Evolutionary conservation across 2,113 vertebrate genomes (phyloP), one percentile per base, ranked within the genome.

Genomic region (Pandion haliaetus): DNA sequence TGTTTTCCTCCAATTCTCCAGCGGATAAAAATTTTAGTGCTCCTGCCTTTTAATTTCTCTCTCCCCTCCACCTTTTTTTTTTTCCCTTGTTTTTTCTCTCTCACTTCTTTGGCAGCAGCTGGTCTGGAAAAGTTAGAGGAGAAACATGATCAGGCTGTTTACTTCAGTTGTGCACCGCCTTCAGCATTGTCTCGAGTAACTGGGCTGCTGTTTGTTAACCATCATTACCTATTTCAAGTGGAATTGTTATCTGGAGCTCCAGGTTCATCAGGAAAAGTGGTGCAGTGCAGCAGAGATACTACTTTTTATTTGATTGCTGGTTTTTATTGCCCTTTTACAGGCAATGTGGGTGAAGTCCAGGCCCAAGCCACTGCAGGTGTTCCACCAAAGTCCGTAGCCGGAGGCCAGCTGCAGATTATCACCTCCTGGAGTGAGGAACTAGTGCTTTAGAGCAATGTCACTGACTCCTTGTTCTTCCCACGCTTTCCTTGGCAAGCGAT

Each of bases 61-160:
- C 17, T 74, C 23, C 18, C 19, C 5, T 65, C 12, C 18, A 24
- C 32, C 7, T 21, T 40, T 29, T 31, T 65, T 44, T 23, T 14
- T 28, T 31, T 23, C 10, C 14, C 11, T 65, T 71, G 16, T 49
- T 73, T 54, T 59, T 36, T 7, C 4, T 50, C 12, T 31, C 17
- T 57, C 47, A 86, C 42, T 59, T 54, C 61, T 63, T 86, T 96
- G 93, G 95, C 95, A 95, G 80, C 50, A 95, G 10, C 49, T 70
- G 36, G 11, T 55, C 80, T 86, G 87, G 80, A 93, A 88, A 73
- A 91, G 29, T 34, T 36, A 29, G 66, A 88, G 71, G 34, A 85
- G 93, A 88, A 96, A 95, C 90, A 59, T 2, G 65, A 96, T 82
- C 95, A 59, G 87, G 54, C 25, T 91, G 90, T 93, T 96, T 94